Percentiles rank a stretch among this genome's conserved stretches.
phyloP scores from a whole-genome alignment of 2,888 invertebrate genomes.

The Penaeus monodon region DNA sequence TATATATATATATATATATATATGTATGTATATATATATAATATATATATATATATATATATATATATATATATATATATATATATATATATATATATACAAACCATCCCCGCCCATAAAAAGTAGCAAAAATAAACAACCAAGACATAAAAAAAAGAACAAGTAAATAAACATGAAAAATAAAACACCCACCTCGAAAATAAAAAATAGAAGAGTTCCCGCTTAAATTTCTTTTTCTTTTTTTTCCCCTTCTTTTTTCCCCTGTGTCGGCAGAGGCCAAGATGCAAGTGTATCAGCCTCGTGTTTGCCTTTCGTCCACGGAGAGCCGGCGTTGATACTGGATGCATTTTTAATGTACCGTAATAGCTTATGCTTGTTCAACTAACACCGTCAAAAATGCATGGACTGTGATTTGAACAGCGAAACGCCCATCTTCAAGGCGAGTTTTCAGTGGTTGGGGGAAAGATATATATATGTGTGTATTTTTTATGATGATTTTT shows the following conservation, averaged over 20 bases:
- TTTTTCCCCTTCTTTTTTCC: neutral
- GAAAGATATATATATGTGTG: neutral
- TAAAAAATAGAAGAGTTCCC: no score
- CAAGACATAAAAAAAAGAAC: no score
- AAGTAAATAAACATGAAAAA: no score
- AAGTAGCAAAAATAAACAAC: no score
- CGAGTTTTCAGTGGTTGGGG: conserved; percentile 3
- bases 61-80: no score
- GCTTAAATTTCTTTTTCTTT: neutral
- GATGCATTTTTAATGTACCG: conserved; percentile 48
- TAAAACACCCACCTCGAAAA: no score
- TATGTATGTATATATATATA: no score
- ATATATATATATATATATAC: no score
- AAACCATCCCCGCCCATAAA: no score
- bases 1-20: no score
- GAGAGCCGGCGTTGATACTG: conserved; percentile 36
- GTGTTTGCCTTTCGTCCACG: conserved; percentile 22
- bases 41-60: no score
- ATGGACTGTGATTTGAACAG: conserved; percentile 56
- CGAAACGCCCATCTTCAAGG: conserved; percentile 46
- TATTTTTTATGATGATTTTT: neutral
- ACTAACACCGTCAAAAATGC: conserved; percentile 56
- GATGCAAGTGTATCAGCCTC: neutral
- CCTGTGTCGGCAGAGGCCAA: neutral
- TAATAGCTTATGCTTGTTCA: conserved; percentile 61